These are phyloP conservation scores for Parnassius orleans DNA, from an alignment of 2,888 invertebrate species.

Conservation along the genomic window DNA sequence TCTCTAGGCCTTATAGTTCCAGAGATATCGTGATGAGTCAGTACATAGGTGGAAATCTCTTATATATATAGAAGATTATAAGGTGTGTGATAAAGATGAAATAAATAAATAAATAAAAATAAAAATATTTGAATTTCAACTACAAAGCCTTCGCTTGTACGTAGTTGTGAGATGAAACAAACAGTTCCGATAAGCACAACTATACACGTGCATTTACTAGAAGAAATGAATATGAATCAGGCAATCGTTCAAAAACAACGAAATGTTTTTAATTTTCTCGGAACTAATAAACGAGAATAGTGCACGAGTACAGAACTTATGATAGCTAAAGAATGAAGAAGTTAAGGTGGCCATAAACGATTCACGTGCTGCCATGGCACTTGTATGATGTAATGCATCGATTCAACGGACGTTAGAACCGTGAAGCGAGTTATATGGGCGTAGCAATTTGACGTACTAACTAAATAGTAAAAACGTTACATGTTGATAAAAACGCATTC, in stretches of 20 bases:
- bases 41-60: too few species aligned
- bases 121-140: too few species aligned
- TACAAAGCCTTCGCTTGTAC: neutral
- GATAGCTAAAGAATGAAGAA: constrained; percentile 9
- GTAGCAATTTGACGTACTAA: constrained; percentile 23
- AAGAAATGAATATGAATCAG: constrained; percentile 13
- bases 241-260: neutral
- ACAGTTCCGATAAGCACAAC: constrained; percentile 7
- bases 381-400: constrained; percentile 18
- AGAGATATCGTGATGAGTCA: too few species aligned
- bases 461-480: constrained; percentile 17
- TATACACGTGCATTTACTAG: constrained; percentile 4
- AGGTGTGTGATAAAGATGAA: too few species aligned
- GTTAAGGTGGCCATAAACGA: constrained; percentile 11
- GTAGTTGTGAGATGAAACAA: constrained; percentile 4
- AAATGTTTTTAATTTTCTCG: constrained; percentile 10
- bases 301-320: constrained; percentile 2
- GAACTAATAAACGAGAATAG: constrained; percentile 1
- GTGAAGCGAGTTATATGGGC: constrained; percentile 25
- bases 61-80: too few species aligned
- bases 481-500: constrained; percentile 19
- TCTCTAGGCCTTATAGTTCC: too few species aligned
- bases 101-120: too few species aligned
- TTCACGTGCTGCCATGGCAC: constrained; percentile 13
- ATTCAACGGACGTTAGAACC: constrained; percentile 20